A percentile compares a stretch with the other conserved stretches of the same genome.
phyloP scores from a whole-genome alignment of 2,888 invertebrate genomes.

The Anoplius nigerrimus region DNA sequence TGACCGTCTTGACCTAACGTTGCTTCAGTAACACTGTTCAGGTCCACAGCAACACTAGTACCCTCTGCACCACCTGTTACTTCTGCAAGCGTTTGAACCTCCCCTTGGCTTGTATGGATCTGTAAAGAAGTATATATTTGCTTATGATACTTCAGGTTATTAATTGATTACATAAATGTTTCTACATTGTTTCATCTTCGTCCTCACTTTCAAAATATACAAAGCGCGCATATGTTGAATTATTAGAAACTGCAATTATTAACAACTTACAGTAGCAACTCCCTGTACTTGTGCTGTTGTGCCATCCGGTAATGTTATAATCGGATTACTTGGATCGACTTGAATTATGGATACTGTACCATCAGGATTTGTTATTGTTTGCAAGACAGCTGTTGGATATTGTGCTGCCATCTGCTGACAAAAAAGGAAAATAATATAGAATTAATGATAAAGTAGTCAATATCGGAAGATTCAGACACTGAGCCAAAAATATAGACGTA shows the following conservation, averaged over 20 bases:
- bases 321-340: constrained; percentile 94
- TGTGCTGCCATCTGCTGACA: constrained; percentile 78
- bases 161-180: background rate
- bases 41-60: constrained; percentile 87
- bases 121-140: constrained; percentile 41
- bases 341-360: constrained; percentile 97
- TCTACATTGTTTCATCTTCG: no score
- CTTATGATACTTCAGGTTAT: background rate
- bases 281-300: constrained; percentile 96
- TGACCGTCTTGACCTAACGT: constrained; percentile 94
- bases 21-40: constrained; percentile 92
- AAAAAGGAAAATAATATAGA: background rate
- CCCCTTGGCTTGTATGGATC: constrained; percentile 76
- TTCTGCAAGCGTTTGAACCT: constrained; percentile 85
- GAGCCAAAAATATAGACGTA: no score
- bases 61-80: constrained; percentile 81
- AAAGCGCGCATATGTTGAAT: no score
- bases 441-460: background rate
- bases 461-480: constrained; percentile 26
- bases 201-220: no score
- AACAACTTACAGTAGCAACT: constrained; percentile 79
- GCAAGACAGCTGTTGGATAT: constrained; percentile 93
- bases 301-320: constrained; percentile 96
- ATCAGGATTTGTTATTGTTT: constrained; percentile 97
- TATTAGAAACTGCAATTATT: background rate